These are phyloP conservation scores for Drosophila neoperkinsi DNA, from an alignment of 2,888 invertebrate genomes.

Conservation along the genomic window DNA sequence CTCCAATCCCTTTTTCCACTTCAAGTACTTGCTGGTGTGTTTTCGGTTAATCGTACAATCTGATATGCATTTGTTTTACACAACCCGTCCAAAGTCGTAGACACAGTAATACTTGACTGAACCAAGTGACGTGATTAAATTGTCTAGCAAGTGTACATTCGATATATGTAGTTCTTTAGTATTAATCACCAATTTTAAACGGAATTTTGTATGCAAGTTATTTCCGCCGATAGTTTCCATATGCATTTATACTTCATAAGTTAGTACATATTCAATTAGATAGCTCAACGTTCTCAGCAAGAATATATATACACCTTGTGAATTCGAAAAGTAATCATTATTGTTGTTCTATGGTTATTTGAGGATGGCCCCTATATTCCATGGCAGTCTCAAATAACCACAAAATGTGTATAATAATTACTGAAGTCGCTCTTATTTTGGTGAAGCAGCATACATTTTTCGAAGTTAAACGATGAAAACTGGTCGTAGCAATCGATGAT, in stretches of 20 bases:
- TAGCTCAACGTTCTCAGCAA: background rate
- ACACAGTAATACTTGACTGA: background rate
- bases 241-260: background rate
- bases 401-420: background rate
- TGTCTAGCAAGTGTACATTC: too few relatives aligned
- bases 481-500: background rate
- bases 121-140: background rate
- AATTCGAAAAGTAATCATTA: background rate
- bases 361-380: too few relatives aligned
- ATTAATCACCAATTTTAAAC: background rate
- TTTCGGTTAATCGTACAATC: constrained; percentile 46
- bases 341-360: background rate
- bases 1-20: constrained; percentile 7
- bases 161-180: background rate
- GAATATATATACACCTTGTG: background rate
- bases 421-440: too few relatives aligned
- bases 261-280: background rate
- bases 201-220: background rate
- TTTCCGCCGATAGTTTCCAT: background rate
- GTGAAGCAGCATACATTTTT: background rate
- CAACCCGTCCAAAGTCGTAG: constrained; percentile 19
- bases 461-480: background rate
- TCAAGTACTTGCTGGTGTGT: constrained; percentile 25
- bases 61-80: constrained; percentile 41
- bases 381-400: background rate